A percentile compares a stretch with the other conserved stretches of the same genome.
phyloP scores from a whole-genome alignment of 2,797 vertebrate species.

The Enteromius argenteus region DNA sequence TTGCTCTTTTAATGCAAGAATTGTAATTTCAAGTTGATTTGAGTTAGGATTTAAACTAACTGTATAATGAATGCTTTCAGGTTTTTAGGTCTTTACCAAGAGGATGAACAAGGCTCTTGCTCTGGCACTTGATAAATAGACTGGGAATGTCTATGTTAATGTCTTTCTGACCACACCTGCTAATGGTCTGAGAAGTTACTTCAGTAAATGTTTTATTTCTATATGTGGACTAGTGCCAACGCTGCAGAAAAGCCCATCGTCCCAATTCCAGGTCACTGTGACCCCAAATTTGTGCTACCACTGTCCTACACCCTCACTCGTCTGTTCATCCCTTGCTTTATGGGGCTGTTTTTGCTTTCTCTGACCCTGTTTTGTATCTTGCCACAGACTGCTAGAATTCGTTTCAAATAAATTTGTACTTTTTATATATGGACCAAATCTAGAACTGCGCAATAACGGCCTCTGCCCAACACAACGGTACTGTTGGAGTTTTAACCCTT shows the following conservation, averaged over 20 bases:
- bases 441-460: conserved; percentile 41
- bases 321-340: conserved; percentile 36
- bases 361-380: conserved; percentile 18
- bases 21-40: background rate
- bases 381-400: conserved; percentile 36
- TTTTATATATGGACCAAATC: conserved; percentile 40
- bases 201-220: conserved; percentile 59
- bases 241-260: conserved; percentile 52
- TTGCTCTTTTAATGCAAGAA: conserved; percentile 10
- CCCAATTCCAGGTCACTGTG: conserved; percentile 51
- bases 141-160: conserved; percentile 21
- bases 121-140: conserved; percentile 37
- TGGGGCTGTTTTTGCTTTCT: conserved; percentile 27
- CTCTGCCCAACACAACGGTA: conserved; percentile 27
- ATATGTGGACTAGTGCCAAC: conserved; percentile 55
- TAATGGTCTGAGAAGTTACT: conserved; percentile 46
- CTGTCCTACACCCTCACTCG: conserved; percentile 26
- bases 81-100: conserved; percentile 35
- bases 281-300: conserved; percentile 46
- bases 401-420: background rate
- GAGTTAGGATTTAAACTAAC: conserved; percentile 2
- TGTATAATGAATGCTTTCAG: conserved; percentile 50
- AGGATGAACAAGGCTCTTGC: conserved; percentile 35
- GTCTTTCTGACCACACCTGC: conserved; percentile 53
- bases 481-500: conserved; percentile 47